A percentile compares a stretch with the other conserved stretches of the same genome.
These are phyloP conservation scores for Dusona sp. DNA, from an alignment of 2,888 invertebrate genomes.

Conservation along the genomic window DNA sequence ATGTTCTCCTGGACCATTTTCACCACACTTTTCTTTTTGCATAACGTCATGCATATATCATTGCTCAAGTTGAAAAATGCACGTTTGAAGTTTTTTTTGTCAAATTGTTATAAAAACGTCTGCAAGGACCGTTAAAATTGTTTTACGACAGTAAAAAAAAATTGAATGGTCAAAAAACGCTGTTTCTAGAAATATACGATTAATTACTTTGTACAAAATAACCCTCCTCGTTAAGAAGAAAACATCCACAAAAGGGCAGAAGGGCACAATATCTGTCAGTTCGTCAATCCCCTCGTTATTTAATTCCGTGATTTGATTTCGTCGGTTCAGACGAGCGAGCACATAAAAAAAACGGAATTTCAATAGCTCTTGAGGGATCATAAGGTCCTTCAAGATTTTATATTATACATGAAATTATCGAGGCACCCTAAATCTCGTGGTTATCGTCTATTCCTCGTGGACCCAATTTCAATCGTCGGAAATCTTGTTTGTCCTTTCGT, in stretches of 20 bases:
- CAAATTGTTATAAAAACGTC: neutral
- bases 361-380: conserved; percentile 52
- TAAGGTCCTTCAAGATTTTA: conserved; percentile 69
- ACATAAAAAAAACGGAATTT: conserved; percentile 29
- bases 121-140: neutral
- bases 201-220: conserved; percentile 11
- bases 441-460: conserved; percentile 7
- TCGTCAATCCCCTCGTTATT: conserved; percentile 41
- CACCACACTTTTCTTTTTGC: neutral
- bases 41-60: neutral
- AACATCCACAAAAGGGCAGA: conserved; percentile 17
- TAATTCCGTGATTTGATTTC: conserved; percentile 23
- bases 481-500: conserved; percentile 26
- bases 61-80: neutral
- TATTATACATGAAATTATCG: conserved; percentile 79
- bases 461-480: conserved; percentile 26
- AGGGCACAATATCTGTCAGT: conserved; percentile 20
- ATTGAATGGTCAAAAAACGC: neutral
- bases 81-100: neutral
- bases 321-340: conserved; percentile 24
- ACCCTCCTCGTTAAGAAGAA: neutral
- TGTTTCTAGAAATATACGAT: neutral
- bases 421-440: conserved; percentile 70
- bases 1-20: conserved; percentile 8
- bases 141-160: neutral